Conservation (phyloP, 2,888 invertebrate genomes). For the Drosophila affinis region DNA sequence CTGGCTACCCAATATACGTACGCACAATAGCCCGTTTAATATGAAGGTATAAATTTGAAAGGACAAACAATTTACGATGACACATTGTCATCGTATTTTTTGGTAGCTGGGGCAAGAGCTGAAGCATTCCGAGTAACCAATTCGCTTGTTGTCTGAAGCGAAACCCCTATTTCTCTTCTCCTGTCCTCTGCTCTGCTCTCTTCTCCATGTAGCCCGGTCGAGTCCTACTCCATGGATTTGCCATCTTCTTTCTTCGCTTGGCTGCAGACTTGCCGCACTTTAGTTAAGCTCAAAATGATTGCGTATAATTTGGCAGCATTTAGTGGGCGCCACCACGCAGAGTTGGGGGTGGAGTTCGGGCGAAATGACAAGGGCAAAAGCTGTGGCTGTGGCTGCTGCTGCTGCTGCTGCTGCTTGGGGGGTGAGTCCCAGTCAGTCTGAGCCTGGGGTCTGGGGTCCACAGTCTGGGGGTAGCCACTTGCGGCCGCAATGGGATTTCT, state of each 20-base stretch:
- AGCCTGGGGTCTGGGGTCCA: neutral
- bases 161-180: conserved; percentile 10
- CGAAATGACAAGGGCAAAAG: conserved; percentile 18
- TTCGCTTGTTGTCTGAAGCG: conserved; percentile 34
- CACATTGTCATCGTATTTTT: conserved; percentile 66
- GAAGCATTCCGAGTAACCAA: conserved; percentile 42
- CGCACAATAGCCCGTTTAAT: conserved; percentile 53
- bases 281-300: conserved; percentile 70
- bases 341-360: neutral
- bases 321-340: conserved; percentile 33
- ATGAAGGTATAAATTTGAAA: conserved; percentile 77
- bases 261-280: conserved; percentile 61
- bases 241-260: conserved; percentile 15
- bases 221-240: neutral
- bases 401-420: neutral
- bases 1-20: conserved; percentile 19
- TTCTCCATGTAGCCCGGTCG: neutral
- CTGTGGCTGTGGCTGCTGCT: conserved; percentile 6
- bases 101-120: neutral
- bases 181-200: neutral
- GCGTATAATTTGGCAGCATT: conserved; percentile 74
- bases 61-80: conserved; percentile 78
- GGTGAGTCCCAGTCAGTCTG: neutral
- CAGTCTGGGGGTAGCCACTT: conserved; percentile 6
- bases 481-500: conserved; percentile 61